A percentile compares a stretch with the other conserved stretches of the same genome.
phyloP scores from a whole-genome alignment of 2,888 invertebrate species.

The Campoplex nolae region DNA sequence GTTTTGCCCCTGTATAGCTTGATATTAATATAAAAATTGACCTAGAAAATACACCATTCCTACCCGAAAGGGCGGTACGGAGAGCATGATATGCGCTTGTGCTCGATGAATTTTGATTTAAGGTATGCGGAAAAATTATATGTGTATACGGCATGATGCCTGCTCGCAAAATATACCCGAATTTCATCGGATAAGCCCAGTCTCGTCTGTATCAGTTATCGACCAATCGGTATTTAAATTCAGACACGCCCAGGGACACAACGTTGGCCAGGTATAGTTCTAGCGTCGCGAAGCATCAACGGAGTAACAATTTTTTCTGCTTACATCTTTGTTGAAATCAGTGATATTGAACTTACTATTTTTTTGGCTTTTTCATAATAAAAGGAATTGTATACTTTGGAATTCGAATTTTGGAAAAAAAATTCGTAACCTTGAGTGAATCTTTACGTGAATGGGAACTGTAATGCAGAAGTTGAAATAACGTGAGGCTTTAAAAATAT shows the following conservation, averaged over 20 bases:
- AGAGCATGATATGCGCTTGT: conserved; percentile 14
- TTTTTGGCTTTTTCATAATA: too few relatives aligned
- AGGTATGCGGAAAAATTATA: neutral
- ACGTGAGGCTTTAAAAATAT: too few relatives aligned
- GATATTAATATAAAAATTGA: neutral
- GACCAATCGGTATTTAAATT: conserved; percentile 83
- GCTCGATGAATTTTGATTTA: neutral
- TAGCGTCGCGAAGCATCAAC: conserved; percentile 71
- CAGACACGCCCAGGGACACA: conserved; percentile 74
- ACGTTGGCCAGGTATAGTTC: conserved; percentile 59
- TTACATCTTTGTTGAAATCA: too few relatives aligned
- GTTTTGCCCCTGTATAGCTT: neutral
- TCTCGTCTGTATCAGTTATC: conserved; percentile 81
- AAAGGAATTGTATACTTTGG: too few relatives aligned
- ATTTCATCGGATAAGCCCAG: conserved; percentile 75
- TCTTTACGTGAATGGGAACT: too few relatives aligned
- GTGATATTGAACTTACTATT: too few relatives aligned
- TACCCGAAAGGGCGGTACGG: neutral
- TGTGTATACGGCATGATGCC: conserved; percentile 38
- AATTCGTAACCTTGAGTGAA: too few relatives aligned
- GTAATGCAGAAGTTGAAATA: too few relatives aligned
- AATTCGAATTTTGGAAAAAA: too few relatives aligned
- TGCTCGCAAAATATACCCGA: conserved; percentile 20
- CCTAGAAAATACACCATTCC: neutral
- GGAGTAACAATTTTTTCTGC: neutral